Conservation (phyloP, 2,797 vertebrate genomes). For the Poecilia picta region DNA sequence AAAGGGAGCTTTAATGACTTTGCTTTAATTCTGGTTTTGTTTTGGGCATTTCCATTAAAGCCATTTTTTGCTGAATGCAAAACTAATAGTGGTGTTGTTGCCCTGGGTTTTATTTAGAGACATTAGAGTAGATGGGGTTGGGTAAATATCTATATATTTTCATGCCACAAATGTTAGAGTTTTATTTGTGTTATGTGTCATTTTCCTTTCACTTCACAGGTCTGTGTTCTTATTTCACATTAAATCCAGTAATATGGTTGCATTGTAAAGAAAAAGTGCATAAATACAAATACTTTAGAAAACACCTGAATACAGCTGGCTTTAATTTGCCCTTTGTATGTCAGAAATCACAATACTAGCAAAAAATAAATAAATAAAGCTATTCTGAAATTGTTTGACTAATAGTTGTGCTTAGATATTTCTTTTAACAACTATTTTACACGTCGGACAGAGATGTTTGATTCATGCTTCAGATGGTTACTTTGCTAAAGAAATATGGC, state of each 20-base stretch:
- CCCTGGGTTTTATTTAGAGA: neutral
- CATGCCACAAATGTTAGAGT: neutral
- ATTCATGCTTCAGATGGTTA: constrained; percentile 45
- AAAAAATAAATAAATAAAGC: neutral
- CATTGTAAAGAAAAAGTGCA: neutral
- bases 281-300: neutral
- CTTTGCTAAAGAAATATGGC: constrained; percentile 7
- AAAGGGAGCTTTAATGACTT: neutral
- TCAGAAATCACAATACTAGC: neutral
- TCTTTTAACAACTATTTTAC: constrained; percentile 38
- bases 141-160: neutral
- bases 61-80: neutral
- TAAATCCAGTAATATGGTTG: neutral
- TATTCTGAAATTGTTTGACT: constrained; percentile 23
- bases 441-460: constrained; percentile 22
- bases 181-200: neutral
- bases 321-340: neutral
- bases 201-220: neutral
- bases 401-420: constrained; percentile 46
- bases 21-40: neutral
- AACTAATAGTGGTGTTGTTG: neutral
- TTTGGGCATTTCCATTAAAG: neutral
- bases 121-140: neutral
- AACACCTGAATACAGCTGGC: neutral
- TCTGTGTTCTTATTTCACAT: neutral